phyloP scores from a whole-genome alignment of 2,113 vertebrate genomes.

The Rhinogobius similis region DNA sequence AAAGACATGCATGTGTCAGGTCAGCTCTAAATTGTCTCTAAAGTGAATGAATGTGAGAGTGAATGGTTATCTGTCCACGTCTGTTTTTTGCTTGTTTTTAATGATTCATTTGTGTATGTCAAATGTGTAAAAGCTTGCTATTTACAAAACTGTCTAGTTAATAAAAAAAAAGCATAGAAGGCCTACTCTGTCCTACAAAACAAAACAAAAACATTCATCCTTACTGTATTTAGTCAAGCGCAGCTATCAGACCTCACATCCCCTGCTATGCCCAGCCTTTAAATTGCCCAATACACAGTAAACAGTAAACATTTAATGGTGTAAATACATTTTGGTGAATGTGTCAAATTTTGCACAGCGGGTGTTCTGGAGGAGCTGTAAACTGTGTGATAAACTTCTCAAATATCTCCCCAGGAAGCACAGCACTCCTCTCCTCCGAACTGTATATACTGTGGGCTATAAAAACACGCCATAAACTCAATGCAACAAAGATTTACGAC shows the following conservation, averaged over 20 bases:
- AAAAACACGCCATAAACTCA: conserved; percentile 10
- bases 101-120: too few species aligned
- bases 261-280: background rate
- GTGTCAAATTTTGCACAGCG: background rate
- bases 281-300: background rate
- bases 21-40: too few species aligned
- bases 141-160: too few species aligned
- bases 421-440: conserved; percentile 4
- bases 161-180: background rate
- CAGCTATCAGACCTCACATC: background rate
- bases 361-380: background rate
- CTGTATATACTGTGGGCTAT: conserved; percentile 1
- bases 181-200: background rate
- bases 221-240: background rate
- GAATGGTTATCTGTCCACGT: too few species aligned
- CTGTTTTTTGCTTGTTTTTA: too few species aligned
- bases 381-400: background rate
- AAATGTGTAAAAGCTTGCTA: too few species aligned
- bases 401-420: conserved; percentile 17
- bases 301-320: background rate
- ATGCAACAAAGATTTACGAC: conserved; percentile 9
- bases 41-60: too few species aligned
- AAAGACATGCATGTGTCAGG: too few species aligned
- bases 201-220: background rate
- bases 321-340: conserved; percentile 3